Evolutionary conservation across 2,797 vertebrate genomes (phyloP), one percentile per base, ranked within the genome.

Genomic region (Anableps anableps): DNA sequence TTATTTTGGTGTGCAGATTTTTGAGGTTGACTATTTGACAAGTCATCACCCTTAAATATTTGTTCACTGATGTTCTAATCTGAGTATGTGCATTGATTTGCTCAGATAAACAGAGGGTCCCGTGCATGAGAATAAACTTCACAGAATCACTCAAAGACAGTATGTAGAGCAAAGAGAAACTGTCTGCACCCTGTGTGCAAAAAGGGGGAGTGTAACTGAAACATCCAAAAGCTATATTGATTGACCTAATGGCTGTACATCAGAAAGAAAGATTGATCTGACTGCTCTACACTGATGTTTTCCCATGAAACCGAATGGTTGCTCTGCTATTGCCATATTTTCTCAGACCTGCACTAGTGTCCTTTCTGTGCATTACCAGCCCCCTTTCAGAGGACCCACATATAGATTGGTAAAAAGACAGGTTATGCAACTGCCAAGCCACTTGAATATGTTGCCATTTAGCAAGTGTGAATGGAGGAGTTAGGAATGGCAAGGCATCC

Each of bases 361-460:
- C 43, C 76, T 62, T 43, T 53, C 58, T 66, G 23, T 55, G 60
- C 74, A 58, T 77, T 17, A 68, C 48, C 75, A 34, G 79, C 88
- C 90, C 80, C 76, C 80, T 88, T 86, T 87, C 78, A 78, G 78
- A 77, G 81, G 81, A 80, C 78, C 80, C 79, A 85, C 85, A 13
- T 89, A 87, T 90, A 86, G 88, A 79, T 80, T 76, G 70, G 82
- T 88, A 79, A 92, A 93, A 92, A 88, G 90, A 80, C 13, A 72
- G 88, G 81, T 96, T 96, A 95, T 80, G 91, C 85, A 95, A 95
- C 88, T 88, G 80, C 74, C 70, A 1, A 50, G 87, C 88, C 84
- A 88, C 88, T 92, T 89, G 86, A 93, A 94, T 87, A 86, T 90
- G 85, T 74, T 87, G 83, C 80, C 79, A 81, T 89, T 91, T 91